Percentiles rank a stretch among this genome's conserved stretches.
Evolutionary conservation across 2,888 invertebrate genomes (phyloP).

Genomic region (Leptinotarsa haldemani): DNA sequence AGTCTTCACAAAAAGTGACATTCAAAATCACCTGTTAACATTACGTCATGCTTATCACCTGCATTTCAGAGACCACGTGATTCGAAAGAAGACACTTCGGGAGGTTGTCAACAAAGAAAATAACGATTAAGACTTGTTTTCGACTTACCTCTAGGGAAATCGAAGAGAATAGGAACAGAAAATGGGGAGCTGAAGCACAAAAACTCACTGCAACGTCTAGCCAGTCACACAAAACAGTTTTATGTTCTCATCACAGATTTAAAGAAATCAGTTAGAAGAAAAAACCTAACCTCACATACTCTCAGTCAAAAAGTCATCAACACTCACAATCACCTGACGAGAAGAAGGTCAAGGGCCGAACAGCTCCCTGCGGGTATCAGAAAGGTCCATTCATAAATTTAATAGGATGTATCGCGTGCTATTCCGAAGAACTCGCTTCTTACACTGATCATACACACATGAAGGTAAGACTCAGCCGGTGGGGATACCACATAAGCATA

Average conservation of each 20-base stretch:
- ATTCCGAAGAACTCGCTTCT: slow-evolving; percentile 65
- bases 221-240: slow-evolving; percentile 11
- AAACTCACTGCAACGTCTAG: slow-evolving; percentile 5
- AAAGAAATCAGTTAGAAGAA: slow-evolving; percentile 1
- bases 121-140: background rate
- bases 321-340: slow-evolving; percentile 30
- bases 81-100: background rate
- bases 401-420: slow-evolving; percentile 60
- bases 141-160: slow-evolving; percentile 10
- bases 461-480: slow-evolving; percentile 64
- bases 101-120: background rate
- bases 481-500: slow-evolving; percentile 63
- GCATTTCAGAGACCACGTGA: slow-evolving; percentile 30
- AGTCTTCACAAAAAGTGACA: background rate
- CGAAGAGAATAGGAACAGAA: background rate
- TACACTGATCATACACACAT: slow-evolving; percentile 66
- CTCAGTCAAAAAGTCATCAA: slow-evolving; percentile 36
- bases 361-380: slow-evolving; percentile 28
- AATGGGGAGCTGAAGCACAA: background rate
- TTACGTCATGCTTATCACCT: slow-evolving; percentile 23
- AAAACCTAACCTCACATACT: slow-evolving; percentile 25
- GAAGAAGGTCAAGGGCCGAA: slow-evolving; percentile 29
- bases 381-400: slow-evolving; percentile 52
- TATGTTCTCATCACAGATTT: background rate
- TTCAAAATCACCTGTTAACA: background rate